Evolutionary conservation across 1,140 invertebrate genomes (phyloP).

Genomic region (Dendroctonus valens): DNA sequence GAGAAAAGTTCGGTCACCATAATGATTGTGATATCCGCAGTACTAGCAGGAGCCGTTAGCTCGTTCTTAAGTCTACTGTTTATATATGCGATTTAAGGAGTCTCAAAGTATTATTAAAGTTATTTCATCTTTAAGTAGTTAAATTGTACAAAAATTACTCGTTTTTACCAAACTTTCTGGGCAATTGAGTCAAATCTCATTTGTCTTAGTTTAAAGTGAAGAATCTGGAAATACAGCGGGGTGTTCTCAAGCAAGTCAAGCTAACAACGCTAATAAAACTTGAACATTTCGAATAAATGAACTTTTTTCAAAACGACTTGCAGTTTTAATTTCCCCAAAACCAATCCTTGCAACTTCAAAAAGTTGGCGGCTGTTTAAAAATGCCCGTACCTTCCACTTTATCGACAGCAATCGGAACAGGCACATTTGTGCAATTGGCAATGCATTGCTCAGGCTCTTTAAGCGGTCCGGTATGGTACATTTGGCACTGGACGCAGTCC

Average conservation of each 20-base stretch:
- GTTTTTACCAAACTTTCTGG: background rate
- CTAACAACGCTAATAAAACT: too few species aligned
- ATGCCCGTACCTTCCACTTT: constrained; percentile 46
- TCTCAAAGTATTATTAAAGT: background rate
- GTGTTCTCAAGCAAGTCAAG: too few species aligned
- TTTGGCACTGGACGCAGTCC: constrained; percentile 73
- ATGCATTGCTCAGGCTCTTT: constrained; percentile 55
- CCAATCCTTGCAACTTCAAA: too few species aligned
- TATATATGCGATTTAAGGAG: constrained; percentile 16
- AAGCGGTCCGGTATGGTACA: constrained; percentile 64
- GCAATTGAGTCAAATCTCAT: too few species aligned
- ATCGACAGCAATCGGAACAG: constrained; percentile 52
- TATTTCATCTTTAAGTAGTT: constrained; percentile 7
- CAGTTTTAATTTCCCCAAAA: constrained; percentile 1
- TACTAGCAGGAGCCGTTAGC: constrained; percentile 14
- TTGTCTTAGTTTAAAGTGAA: too few species aligned
- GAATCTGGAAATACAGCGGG: too few species aligned
- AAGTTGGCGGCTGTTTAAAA: too few species aligned
- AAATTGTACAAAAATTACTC: background rate
- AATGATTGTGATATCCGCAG: constrained; percentile 20
- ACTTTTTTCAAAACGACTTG: too few species aligned
- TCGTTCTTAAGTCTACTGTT: constrained; percentile 24
- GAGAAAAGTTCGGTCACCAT: constrained; percentile 12
- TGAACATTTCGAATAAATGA: too few species aligned
- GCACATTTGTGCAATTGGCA: constrained; percentile 61